phyloP scores from a whole-genome alignment of 2,113 vertebrate genomes.

The Eudyptes chrysolophus region DNA sequence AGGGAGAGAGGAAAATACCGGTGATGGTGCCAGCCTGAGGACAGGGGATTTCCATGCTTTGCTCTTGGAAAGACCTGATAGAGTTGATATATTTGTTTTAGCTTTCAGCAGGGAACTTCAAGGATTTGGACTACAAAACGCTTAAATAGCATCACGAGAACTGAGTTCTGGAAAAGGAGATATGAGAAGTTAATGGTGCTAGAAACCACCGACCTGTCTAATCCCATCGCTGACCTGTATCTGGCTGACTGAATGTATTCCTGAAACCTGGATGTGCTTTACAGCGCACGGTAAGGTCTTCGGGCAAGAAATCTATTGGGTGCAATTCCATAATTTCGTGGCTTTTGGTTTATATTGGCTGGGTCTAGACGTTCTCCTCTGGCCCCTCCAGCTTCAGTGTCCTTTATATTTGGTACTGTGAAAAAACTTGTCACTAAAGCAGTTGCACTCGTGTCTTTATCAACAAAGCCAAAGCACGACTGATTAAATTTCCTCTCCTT shows the following conservation, averaged over 20 bases:
- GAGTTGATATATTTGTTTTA: neutral
- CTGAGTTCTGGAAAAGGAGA: neutral
- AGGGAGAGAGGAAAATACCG: neutral
- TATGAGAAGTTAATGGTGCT: neutral
- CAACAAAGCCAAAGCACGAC: neutral
- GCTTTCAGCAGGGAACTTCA: neutral
- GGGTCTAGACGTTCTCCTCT: neutral
- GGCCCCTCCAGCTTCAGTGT: neutral
- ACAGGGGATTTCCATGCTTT: neutral
- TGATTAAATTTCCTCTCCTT: neutral
- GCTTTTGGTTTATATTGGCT: neutral
- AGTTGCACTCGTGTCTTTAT: neutral
- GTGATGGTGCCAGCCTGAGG: neutral
- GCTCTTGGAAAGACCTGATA: neutral
- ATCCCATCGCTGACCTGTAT: neutral
- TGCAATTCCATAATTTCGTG: neutral
- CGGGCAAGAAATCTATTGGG: neutral
- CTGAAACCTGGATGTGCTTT: neutral
- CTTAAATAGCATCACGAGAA: neutral
- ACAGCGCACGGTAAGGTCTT: neutral
- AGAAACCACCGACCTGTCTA: neutral
- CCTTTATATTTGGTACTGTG: neutral
- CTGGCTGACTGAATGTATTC: rapidly evolving
- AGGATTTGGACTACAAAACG: neutral
- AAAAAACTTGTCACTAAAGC: neutral